Conservation (phyloP, 2,888 invertebrate genomes). For the Lasioglossum marginatum region DNA sequence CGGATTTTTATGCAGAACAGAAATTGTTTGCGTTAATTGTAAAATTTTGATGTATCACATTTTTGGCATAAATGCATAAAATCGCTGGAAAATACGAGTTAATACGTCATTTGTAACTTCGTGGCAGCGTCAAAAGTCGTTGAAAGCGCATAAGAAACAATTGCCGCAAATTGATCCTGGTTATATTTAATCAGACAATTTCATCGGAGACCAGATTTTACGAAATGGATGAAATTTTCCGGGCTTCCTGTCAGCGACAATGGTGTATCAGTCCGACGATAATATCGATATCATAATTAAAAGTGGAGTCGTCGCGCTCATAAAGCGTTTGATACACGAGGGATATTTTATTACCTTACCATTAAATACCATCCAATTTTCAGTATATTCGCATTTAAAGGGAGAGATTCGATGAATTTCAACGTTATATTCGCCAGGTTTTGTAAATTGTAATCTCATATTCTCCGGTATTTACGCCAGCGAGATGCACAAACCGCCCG, state of each 20-base stretch:
- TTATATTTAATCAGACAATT: not conserved
- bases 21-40: too few species aligned
- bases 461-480: conserved; percentile 8
- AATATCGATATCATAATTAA: conserved; percentile 12
- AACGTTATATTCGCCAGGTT: not conserved
- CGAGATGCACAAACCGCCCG: not conserved
- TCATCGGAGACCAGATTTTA: not conserved
- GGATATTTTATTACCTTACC: not conserved
- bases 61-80: too few species aligned
- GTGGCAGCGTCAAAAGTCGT: not conserved
- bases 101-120: not conserved
- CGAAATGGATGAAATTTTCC: not conserved
- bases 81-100: not conserved
- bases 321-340: not conserved
- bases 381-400: conserved; percentile 2
- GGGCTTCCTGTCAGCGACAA: not conserved
- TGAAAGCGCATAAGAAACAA: not conserved
- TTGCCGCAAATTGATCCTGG: not conserved
- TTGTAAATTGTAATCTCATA: conserved; percentile 5
- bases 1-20: not conserved
- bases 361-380: conserved; percentile 15
- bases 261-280: conserved; percentile 5
- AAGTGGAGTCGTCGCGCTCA: not conserved
- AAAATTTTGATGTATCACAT: not conserved
- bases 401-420: not conserved